Evolutionary conservation across 2,797 vertebrate species (phyloP).

Genomic region (Crocodylus rhombifer): DNA sequence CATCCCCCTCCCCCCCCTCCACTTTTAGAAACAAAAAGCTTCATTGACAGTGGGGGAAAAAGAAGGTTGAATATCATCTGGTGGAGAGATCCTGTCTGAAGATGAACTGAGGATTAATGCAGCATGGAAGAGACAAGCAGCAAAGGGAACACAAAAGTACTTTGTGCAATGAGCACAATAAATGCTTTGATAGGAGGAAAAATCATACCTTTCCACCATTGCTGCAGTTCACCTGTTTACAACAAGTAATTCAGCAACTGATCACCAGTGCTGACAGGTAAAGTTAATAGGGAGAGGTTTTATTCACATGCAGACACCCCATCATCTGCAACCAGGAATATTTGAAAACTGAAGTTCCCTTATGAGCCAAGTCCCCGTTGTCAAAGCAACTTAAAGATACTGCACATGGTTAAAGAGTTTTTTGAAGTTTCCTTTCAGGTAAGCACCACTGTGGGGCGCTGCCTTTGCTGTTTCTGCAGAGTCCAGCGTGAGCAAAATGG

Average conservation of each 20-base stretch:
- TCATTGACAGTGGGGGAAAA: neutral
- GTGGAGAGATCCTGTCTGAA: neutral
- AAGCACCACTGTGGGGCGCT: neutral
- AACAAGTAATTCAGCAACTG: neutral
- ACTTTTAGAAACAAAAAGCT: neutral
- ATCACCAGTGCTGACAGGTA: neutral
- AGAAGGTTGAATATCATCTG: neutral
- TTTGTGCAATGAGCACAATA: neutral
- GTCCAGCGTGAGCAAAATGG: neutral
- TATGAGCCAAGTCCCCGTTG: neutral
- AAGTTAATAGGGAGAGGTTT: neutral
- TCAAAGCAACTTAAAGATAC: neutral
- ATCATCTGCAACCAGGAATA: neutral
- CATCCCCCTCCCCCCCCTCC: neutral
- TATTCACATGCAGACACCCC: rapidly evolving
- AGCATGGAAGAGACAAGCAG: neutral
- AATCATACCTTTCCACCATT: neutral
- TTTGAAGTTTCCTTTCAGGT: neutral
- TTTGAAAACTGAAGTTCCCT: neutral
- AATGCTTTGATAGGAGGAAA: neutral
- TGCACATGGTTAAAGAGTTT: no score
- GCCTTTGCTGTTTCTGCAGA: neutral
- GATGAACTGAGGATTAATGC: rapidly evolving
- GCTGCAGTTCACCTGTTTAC: neutral
- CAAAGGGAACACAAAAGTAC: neutral